Conservation (phyloP, 1,140 invertebrate genomes). For the Apis florea region DNA sequence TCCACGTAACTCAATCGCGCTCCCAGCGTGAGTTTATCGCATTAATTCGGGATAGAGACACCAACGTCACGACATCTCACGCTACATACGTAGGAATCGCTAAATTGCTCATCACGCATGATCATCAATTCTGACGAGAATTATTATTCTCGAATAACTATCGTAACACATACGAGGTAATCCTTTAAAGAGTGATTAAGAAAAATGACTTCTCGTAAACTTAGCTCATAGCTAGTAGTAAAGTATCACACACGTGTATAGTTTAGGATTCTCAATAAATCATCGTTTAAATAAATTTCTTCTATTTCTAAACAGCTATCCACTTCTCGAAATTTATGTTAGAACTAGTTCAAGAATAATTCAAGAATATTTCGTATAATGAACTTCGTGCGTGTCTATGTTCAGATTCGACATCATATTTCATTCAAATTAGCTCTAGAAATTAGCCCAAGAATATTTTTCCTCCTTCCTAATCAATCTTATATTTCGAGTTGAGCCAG, state of each 20-base stretch:
- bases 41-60: conserved; percentile 27
- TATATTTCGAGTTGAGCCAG: too few species aligned
- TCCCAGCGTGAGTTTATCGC: conserved; percentile 27
- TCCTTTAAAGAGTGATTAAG: conserved; percentile 1
- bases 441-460: too few species aligned
- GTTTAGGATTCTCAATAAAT: not conserved
- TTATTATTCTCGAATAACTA: conserved; percentile 28
- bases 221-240: not conserved
- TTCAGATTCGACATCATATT: too few species aligned
- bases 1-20: conserved; percentile 20
- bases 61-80: conserved; percentile 5
- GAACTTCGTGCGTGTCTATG: too few species aligned
- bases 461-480: too few species aligned
- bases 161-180: not conserved
- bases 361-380: too few species aligned
- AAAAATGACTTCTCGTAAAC: conserved; percentile 5
- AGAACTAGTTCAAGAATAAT: too few species aligned
- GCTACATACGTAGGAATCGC: not conserved
- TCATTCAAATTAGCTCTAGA: too few species aligned
- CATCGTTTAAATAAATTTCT: not conserved
- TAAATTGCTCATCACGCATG: conserved; percentile 2
- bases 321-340: too few species aligned
- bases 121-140: conserved; percentile 16
- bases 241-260: too few species aligned
- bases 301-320: too few species aligned